These are phyloP conservation scores for Daboia siamensis DNA, from an alignment of 2,113 vertebrate genomes.

Conservation along the genomic window DNA sequence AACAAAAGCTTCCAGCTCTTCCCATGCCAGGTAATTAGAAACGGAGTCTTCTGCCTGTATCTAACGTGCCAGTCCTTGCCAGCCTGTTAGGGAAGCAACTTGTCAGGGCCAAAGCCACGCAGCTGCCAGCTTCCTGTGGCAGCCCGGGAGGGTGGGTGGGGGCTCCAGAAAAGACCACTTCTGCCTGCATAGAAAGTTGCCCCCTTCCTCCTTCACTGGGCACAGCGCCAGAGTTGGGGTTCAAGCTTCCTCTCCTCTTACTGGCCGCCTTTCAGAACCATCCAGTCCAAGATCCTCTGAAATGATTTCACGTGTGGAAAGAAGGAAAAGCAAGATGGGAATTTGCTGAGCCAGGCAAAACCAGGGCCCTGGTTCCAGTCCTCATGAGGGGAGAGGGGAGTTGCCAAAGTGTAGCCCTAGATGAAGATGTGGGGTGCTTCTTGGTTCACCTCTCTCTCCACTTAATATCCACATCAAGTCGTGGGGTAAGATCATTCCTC, in stretches of 20 bases:
- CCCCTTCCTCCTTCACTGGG: not conserved
- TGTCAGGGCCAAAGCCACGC: conserved; percentile 37
- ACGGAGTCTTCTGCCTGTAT: conserved; percentile 35
- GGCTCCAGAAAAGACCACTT: not conserved
- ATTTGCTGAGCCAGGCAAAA: not conserved
- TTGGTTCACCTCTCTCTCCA: not conserved
- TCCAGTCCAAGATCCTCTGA: not conserved
- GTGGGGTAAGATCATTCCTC: too few relatives aligned
- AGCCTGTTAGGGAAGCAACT: conserved; percentile 22
- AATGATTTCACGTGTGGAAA: not conserved
- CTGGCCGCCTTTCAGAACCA: not conserved
- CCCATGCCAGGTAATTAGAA: conserved; percentile 48
- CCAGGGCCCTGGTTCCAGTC: not conserved
- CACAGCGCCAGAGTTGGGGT: not conserved
- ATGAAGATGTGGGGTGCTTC: not conserved
- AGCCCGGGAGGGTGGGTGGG: not conserved
- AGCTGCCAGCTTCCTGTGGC: conserved; percentile 18
- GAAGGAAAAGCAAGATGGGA: not conserved
- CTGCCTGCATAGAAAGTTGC: conserved; percentile 30
- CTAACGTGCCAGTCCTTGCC: conserved; percentile 7
- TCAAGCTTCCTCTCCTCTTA: not conserved
- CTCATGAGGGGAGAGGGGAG: too few relatives aligned
- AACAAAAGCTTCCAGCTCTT: conserved; percentile 38
- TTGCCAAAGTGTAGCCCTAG: not conserved
- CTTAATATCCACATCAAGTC: not conserved